Conservation (phyloP, 2,113 vertebrate species). For the Silurus asotus region DNA sequence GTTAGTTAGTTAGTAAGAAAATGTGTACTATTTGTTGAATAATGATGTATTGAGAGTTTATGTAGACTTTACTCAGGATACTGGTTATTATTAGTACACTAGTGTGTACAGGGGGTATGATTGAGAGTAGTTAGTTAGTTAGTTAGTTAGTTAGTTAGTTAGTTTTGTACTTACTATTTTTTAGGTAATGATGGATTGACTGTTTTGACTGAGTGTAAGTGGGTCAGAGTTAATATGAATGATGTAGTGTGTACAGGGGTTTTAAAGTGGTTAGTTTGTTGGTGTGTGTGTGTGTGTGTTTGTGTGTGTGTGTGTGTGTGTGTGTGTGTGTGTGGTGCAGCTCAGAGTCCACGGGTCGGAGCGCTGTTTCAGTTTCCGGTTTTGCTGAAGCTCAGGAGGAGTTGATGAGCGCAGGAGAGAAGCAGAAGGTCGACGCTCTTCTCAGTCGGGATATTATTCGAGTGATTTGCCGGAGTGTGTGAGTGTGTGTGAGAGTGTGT, state of each 20-base stretch:
- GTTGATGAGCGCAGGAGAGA: slow-evolving; percentile 40
- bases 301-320: slow-evolving; percentile 3
- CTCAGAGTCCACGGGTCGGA: slow-evolving; percentile 15
- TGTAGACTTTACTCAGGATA: too few species aligned
- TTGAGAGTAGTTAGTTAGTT: slow-evolving; percentile 1
- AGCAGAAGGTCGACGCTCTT: background rate
- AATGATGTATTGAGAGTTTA: too few species aligned
- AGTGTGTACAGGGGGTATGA: too few species aligned
- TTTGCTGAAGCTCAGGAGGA: slow-evolving; percentile 47
- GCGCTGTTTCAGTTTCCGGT: slow-evolving; percentile 69
- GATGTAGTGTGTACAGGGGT: background rate
- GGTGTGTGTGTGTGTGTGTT: background rate
- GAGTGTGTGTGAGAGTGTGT: background rate
- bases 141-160: background rate
- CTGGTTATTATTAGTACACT: too few species aligned
- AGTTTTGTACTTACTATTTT: too few species aligned
- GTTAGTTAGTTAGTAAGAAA: background rate
- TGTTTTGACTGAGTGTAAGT: background rate
- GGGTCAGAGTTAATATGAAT: background rate
- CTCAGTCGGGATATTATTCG: background rate
- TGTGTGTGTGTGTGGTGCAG: background rate
- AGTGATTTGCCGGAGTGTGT: background rate
- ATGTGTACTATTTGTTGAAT: background rate
- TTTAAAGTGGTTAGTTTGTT: background rate
- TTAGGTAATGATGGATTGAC: too few species aligned